Percentiles rank a stretch among this genome's conserved stretches.
Conservation (phyloP, 2,888 invertebrate species). For the Thalpophila matura region DNA sequence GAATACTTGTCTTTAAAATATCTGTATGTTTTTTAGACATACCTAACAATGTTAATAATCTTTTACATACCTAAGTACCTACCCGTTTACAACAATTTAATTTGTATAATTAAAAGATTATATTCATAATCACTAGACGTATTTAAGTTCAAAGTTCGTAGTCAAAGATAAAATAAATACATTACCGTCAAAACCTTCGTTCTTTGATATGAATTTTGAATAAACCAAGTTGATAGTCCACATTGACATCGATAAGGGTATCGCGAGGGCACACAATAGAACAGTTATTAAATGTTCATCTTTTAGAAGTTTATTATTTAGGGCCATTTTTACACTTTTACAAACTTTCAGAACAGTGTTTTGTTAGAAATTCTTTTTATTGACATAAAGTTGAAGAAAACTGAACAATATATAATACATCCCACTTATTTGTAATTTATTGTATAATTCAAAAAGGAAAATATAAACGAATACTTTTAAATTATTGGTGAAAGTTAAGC, state of each 20-base stretch:
- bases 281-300: constrained; percentile 90
- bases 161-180: constrained; percentile 31
- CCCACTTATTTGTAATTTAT: constrained; percentile 1
- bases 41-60: too few species aligned
- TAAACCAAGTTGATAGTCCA: constrained; percentile 94
- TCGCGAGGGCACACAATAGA: constrained; percentile 92
- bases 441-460: constrained; percentile 2
- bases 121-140: constrained; percentile 12
- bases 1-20: neutral
- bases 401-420: constrained; percentile 11
- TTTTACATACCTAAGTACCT: too few species aligned
- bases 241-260: constrained; percentile 94
- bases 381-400: constrained; percentile 23
- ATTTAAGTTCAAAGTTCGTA: constrained; percentile 36
- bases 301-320: constrained; percentile 64
- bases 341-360: constrained; percentile 15
- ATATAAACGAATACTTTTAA: constrained; percentile 1
- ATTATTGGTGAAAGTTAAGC: constrained; percentile 33
- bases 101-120: constrained; percentile 1
- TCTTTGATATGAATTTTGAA: constrained; percentile 89
- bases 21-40: neutral
- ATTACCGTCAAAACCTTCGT: constrained; percentile 90
- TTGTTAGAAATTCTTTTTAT: neutral
- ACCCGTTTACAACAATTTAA: neutral
- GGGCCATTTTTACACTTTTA: constrained; percentile 49